phyloP scores from a whole-genome alignment of 1,140 invertebrate genomes.

The Leptinotarsa lineolata region DNA sequence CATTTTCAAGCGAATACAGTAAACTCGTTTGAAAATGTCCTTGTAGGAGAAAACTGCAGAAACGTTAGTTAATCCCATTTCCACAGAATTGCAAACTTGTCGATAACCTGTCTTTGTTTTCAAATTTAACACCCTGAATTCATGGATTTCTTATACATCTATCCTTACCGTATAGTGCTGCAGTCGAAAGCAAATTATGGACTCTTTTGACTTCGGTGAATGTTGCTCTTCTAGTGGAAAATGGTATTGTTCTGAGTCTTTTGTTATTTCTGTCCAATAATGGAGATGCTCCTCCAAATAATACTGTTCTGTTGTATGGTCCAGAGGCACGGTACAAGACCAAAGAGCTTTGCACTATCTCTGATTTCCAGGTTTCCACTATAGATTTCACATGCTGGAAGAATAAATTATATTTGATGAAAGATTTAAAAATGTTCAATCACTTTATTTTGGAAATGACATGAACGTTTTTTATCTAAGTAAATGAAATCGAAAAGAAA shows the following conservation, averaged over 20 bases:
- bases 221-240: slow-evolving; percentile 80
- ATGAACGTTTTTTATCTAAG: slow-evolving; percentile 41
- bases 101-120: no score
- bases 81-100: no score
- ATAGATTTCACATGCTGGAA: slow-evolving; percentile 81
- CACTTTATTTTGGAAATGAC: slow-evolving; percentile 61
- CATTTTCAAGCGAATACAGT: no score
- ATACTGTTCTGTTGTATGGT: slow-evolving; percentile 69
- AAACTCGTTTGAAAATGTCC: no score
- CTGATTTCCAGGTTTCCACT: slow-evolving; percentile 68
- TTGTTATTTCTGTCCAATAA: slow-evolving; percentile 68
- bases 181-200: slow-evolving; percentile 70
- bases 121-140: no score
- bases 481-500: no score
- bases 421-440: not conserved
- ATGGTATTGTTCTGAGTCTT: slow-evolving; percentile 76
- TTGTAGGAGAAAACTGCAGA: no score
- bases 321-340: slow-evolving; percentile 81
- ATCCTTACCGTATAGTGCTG: slow-evolving; percentile 52
- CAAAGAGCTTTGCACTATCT: slow-evolving; percentile 71
- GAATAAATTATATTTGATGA: slow-evolving; percentile 11
- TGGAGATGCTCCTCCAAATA: slow-evolving; percentile 78
- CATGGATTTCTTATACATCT: not conserved
- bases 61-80: no score
- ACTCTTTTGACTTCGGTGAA: slow-evolving; percentile 81